Evolutionary conservation across 2,888 invertebrate species (phyloP).

Genomic region (Nomada flava): DNA sequence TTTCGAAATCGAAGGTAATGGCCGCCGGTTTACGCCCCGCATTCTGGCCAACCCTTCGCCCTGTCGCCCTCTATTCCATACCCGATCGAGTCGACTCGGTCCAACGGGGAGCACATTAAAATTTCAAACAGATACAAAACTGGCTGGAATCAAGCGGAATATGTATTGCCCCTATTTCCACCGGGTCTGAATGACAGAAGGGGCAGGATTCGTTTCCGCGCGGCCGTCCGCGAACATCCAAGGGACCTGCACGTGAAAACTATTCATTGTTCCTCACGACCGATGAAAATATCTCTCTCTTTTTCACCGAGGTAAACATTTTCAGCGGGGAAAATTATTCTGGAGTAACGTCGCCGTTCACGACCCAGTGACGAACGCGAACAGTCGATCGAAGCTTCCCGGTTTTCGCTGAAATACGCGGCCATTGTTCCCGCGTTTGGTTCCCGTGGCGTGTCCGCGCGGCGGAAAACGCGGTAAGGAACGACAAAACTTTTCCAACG

Average conservation of each 20-base stretch:
- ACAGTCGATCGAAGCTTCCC: slow-evolving; percentile 29
- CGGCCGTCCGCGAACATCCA: not conserved
- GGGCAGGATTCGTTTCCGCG: not conserved
- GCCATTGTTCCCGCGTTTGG: slow-evolving; percentile 27
- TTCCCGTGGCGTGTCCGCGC: not conserved
- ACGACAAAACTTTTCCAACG: slow-evolving; percentile 71
- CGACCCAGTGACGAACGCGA: slow-evolving; percentile 39
- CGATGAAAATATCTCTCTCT: not conserved
- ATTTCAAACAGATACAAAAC: slow-evolving; percentile 81
- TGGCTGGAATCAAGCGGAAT: slow-evolving; percentile 74
- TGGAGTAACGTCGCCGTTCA: not conserved
- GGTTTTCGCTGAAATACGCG: slow-evolving; percentile 33
- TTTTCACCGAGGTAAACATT: slow-evolving; percentile 5
- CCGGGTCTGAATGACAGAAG: slow-evolving; percentile 25
- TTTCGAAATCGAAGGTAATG: slow-evolving; percentile 84
- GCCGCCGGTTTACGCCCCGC: slow-evolving; percentile 80
- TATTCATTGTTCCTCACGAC: slow-evolving; percentile 34
- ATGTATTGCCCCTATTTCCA: slow-evolving; percentile 77
- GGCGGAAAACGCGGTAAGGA: slow-evolving; percentile 23
- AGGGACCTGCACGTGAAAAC: slow-evolving; percentile 4
- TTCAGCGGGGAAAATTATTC: not conserved
- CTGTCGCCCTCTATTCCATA: slow-evolving; percentile 22
- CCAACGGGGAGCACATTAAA: slow-evolving; percentile 77
- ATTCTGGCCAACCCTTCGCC: slow-evolving; percentile 61
- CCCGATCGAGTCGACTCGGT: slow-evolving; percentile 35